These are phyloP conservation scores for Platynereis dumerilii DNA, from an alignment of 2,888 invertebrate genomes.

Conservation along the genomic window DNA sequence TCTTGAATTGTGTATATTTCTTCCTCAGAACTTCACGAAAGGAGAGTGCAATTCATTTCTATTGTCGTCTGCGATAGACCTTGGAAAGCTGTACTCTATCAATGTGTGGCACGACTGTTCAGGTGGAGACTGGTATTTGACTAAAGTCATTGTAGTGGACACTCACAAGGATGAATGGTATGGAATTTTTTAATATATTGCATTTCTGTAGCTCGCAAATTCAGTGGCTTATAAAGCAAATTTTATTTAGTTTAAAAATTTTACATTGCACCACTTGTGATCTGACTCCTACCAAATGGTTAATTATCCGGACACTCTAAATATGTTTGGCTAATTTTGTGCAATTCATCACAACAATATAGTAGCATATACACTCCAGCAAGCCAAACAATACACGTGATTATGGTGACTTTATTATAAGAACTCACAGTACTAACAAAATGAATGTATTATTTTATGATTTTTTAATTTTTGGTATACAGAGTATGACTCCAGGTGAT, in stretches of 20 bases:
- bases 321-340: neutral
- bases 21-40: neutral
- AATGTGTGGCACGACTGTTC: neutral
- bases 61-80: neutral
- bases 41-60: constrained; percentile 4
- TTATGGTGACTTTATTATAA: no score
- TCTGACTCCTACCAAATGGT: no score
- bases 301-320: no score
- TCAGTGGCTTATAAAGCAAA: neutral
- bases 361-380: no score
- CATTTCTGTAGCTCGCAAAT: neutral
- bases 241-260: neutral
- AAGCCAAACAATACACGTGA: no score
- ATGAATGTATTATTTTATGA: no score
- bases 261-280: no score
- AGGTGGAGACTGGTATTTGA: neutral
- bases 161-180: neutral
- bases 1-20: neutral
- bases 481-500: no score
- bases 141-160: neutral
- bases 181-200: neutral
- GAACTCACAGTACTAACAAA: no score
- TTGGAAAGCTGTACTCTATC: neutral
- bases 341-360: no score
- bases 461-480: no score